Evolutionary conservation across 2,113 vertebrate species (phyloP).

Genomic region (Hippocampus barbouri): DNA sequence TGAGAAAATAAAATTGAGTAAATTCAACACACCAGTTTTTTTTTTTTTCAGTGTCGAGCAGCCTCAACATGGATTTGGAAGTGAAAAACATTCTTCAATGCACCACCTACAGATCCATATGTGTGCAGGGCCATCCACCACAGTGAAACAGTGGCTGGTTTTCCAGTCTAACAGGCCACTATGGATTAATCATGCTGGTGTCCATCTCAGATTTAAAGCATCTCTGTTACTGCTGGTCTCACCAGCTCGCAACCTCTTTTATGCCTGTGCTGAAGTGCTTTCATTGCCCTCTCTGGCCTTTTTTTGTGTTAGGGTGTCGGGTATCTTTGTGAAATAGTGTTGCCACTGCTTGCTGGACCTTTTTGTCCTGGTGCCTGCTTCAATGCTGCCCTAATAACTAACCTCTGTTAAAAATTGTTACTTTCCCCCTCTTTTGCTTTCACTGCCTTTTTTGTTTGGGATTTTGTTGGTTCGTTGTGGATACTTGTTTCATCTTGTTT

Average conservation of each 20-base stretch:
- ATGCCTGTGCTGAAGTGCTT: constrained; percentile 32
- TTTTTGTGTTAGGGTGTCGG: constrained; percentile 52
- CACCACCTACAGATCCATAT: neutral
- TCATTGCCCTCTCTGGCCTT: constrained; percentile 43
- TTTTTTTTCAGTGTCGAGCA: neutral
- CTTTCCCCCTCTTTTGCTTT: neutral
- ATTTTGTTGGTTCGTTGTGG: neutral
- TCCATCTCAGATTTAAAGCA: constrained; percentile 17
- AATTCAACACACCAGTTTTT: no score
- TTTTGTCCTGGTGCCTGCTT: constrained; percentile 54
- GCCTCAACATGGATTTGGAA: neutral
- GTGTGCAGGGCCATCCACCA: neutral
- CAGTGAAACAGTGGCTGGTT: constrained; percentile 1
- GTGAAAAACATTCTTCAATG: neutral
- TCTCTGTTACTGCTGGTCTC: constrained; percentile 18
- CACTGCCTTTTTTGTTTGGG: neutral
- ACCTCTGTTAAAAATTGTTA: constrained; percentile 31
- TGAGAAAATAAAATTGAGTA: no score
- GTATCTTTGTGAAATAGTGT: constrained; percentile 49
- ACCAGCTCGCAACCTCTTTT: constrained; percentile 32
- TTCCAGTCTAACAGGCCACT: constrained; percentile 24
- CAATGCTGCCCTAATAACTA: constrained; percentile 50
- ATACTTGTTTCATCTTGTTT: neutral
- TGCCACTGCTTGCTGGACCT: constrained; percentile 51
- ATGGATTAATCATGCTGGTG: neutral